Evolutionary conservation across 2,888 invertebrate genomes (phyloP).

Genomic region (Machimus atricapillus): DNA sequence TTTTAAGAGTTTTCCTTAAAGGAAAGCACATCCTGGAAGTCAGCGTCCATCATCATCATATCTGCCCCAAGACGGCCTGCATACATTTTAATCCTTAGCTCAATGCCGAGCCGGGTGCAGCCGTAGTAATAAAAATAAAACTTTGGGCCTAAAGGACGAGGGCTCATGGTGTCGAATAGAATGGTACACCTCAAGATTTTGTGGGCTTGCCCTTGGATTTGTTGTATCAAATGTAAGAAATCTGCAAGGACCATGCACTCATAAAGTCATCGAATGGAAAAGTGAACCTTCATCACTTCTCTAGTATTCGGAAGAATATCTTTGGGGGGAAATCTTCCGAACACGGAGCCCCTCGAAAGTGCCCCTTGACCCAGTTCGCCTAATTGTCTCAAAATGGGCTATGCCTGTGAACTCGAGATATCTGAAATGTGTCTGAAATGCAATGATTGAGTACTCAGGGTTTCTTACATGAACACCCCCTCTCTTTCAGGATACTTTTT

Average conservation of each 20-base stretch:
- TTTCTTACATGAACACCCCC: neutral
- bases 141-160: neutral
- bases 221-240: conserved; percentile 28
- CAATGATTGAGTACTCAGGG: conserved; percentile 13
- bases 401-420: conserved; percentile 30
- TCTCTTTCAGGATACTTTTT: neutral
- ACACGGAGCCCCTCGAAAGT: conserved; percentile 37
- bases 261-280: conserved; percentile 26
- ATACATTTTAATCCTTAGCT: neutral
- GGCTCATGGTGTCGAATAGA: neutral
- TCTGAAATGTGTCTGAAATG: conserved; percentile 25
- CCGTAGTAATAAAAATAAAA: neutral
- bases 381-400: conserved; percentile 45
- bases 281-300: conserved; percentile 32
- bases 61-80: neutral
- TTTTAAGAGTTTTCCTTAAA: neutral
- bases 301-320: conserved; percentile 41
- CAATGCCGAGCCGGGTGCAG: neutral
- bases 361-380: conserved; percentile 47
- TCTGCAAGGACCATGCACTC: conserved; percentile 29
- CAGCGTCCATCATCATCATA: neutral
- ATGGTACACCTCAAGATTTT: neutral
- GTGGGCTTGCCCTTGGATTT: neutral
- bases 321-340: conserved; percentile 1
- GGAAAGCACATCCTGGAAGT: neutral